Base-by-base conservation (phyloP, 2,888 invertebrate genomes). In the Muschampia plurimacula region DNA sequence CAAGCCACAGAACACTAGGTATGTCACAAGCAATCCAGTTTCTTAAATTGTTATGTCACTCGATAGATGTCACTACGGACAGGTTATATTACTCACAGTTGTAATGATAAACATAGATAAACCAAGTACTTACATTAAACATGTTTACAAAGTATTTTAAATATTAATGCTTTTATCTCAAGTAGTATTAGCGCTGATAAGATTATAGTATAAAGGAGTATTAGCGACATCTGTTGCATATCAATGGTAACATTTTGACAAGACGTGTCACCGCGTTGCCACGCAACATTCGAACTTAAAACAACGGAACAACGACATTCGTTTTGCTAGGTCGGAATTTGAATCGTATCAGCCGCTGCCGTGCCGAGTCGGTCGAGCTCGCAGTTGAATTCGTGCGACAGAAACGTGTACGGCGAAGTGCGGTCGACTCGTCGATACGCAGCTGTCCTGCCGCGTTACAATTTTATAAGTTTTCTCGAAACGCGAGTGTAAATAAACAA, bases 341-440 rank as follows among this genome's bases (percentile, higher is more conserved):
- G 90, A 91, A 90, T 39, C 85, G 89, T 87, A 84, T 85, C 84
- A 84, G 80, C 77, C 77, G 80, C 75, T 77, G 22, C 3, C 10
- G 13, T 7, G 10, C 9, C 10, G 6, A 13, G 3, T 13, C 3
- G 46, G 12, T 72, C 73, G 81, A 80, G 83, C 80, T 78, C 82
- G 79, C 80, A 81, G 79, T 72, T 39, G 64, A 79, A 80, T 78
- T 81, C 82, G 79, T 84, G 87, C 87, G 87, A 84, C 92, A 92
- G 93, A 93, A 93, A 93, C 94, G 94, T 93, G 93, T 92, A 92
- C 86, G 93, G 87, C 94, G 94, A 93, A 93, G 94, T 93, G 94
- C 93, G 93, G 86, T 94, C 94, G 94, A 89, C 90, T 93, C 89
- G 94, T 93, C 93, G 93, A 91, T 91, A 84, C 93, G 93, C 92